Evolutionary conservation across 1,140 invertebrate species (phyloP).

Genomic region (Chionoecetes opilio): DNA sequence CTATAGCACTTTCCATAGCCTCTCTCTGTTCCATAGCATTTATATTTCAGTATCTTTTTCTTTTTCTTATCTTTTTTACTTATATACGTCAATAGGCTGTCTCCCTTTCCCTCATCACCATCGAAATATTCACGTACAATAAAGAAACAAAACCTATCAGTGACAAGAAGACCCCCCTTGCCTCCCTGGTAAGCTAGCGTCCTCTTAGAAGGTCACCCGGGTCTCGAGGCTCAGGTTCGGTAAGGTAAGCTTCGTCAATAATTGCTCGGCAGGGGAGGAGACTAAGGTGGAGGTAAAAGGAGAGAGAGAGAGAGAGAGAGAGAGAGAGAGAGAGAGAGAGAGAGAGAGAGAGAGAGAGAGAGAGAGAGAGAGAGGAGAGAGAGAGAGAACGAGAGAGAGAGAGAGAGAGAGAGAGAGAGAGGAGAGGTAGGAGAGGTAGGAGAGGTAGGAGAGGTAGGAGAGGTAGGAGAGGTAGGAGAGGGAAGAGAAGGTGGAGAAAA

Average conservation of each 20-base stretch:
- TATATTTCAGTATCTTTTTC: no score
- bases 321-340: not conserved
- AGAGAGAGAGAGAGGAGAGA: not conserved
- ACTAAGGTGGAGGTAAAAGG: not conserved
- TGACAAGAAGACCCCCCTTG: not conserved
- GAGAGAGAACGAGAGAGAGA: no score
- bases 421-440: no score
- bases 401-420: no score
- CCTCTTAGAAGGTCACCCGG: not conserved
- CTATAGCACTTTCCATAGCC: no score
- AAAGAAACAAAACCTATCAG: not conserved
- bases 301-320: not conserved
- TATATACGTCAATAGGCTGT: no score
- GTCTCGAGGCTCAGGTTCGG: not conserved
- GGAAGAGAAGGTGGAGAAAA: not conserved
- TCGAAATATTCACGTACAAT: no score
- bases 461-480: not conserved
- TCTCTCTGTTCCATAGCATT: no score
- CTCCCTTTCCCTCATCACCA: not conserved
- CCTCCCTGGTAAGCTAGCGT: not conserved
- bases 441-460: no score
- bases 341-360: not conserved
- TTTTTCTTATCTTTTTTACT: no score
- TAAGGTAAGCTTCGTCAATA: constrained; percentile 20
- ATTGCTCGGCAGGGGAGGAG: not conserved